A percentile compares a stretch with the other conserved stretches of the same genome.
These are phyloP conservation scores for Schizopygopsis pylzovi DNA, from an alignment of 2,797 vertebrate species.

Conservation along the genomic window DNA sequence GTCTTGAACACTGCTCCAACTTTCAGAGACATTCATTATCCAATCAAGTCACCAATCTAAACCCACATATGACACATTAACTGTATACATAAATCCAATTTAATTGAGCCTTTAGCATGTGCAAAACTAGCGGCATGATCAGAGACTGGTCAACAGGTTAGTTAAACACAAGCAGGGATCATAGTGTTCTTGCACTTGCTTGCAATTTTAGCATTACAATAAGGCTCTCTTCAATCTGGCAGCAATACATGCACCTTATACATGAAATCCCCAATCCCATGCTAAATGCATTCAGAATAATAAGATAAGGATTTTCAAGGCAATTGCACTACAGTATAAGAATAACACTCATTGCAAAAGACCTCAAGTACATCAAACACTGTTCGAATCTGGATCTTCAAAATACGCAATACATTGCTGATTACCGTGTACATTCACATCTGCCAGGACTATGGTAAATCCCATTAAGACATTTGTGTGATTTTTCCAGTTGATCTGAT, in stretches of 20 bases:
- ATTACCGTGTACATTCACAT: slow-evolving; percentile 56
- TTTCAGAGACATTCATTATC: slow-evolving; percentile 28
- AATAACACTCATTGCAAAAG: slow-evolving; percentile 42
- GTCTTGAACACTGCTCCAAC: slow-evolving; percentile 13
- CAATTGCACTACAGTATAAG: slow-evolving; percentile 22
- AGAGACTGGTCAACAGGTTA: slow-evolving; percentile 9
- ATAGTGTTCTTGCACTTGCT: slow-evolving; percentile 25
- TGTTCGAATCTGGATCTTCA: slow-evolving; percentile 37
- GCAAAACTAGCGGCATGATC: slow-evolving; percentile 35
- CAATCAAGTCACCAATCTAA: slow-evolving; percentile 15
- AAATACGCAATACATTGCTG: slow-evolving; percentile 40
- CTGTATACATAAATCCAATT: slow-evolving; percentile 75
- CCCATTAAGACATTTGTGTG: slow-evolving; percentile 39
- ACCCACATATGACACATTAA: slow-evolving; percentile 62
- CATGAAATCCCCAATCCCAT: slow-evolving; percentile 41
- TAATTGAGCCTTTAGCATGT: slow-evolving; percentile 32
- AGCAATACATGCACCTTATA: slow-evolving; percentile 46
- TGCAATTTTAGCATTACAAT: slow-evolving; percentile 24
- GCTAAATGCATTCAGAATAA: slow-evolving; percentile 48
- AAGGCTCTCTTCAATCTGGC: slow-evolving; percentile 35
- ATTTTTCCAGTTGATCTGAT: slow-evolving; percentile 31
- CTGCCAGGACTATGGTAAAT: slow-evolving; percentile 39
- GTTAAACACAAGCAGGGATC: not conserved
- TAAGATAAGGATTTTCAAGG: slow-evolving; percentile 31
- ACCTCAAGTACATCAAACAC: slow-evolving; percentile 31